Evolutionary conservation across 2,113 vertebrate genomes (phyloP).

Genomic region (Parotia lawesii): DNA sequence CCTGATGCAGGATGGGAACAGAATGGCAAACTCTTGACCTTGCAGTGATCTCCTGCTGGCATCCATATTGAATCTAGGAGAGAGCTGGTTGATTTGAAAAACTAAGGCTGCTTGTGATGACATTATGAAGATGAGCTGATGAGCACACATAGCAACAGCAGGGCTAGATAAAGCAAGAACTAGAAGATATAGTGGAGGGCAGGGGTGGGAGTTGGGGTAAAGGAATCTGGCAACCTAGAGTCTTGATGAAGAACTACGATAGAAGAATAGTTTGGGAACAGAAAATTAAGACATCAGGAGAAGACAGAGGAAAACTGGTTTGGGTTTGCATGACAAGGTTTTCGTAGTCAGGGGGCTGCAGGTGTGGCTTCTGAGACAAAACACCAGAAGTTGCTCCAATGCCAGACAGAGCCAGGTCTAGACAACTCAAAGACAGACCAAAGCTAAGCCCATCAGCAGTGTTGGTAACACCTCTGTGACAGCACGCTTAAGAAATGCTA

Average conservation of each 20-base stretch:
- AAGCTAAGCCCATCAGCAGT: neutral
- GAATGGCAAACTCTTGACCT: neutral
- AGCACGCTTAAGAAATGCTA: neutral
- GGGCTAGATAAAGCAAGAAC: neutral
- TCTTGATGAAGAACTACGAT: neutral
- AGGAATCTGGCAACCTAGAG: neutral
- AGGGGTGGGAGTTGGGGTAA: neutral
- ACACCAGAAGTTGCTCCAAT: neutral
- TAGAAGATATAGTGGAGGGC: neutral
- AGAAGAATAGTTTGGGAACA: neutral
- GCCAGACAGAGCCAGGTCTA: neutral
- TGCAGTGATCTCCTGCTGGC: neutral
- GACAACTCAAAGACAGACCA: neutral
- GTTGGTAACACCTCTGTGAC: neutral
- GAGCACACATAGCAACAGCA: fast-evolving
- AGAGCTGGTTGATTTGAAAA: neutral
- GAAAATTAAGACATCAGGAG: neutral
- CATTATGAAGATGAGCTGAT: neutral
- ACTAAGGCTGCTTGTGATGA: neutral
- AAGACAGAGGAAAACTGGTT: neutral
- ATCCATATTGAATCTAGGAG: neutral
- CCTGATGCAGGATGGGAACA: neutral
- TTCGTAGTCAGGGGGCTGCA: neutral
- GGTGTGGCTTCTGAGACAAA: neutral
- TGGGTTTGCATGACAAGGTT: neutral